phyloP scores from a whole-genome alignment of 2,113 vertebrate species.

The Nycticorax nycticorax region DNA sequence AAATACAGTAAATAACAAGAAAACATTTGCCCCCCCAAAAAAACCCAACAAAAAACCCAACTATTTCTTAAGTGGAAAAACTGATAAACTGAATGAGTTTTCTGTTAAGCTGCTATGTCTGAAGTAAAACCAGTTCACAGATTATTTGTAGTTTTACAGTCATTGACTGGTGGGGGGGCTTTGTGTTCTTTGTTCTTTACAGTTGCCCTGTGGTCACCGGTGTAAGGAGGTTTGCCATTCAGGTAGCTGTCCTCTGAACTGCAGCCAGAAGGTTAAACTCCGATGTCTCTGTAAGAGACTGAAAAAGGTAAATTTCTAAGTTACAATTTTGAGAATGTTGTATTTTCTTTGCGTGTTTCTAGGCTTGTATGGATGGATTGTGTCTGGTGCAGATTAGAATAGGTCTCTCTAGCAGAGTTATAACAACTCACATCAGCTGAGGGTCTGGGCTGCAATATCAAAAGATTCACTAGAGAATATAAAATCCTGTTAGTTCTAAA shows the following conservation, averaged over 20 bases:
- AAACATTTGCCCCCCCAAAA: not conserved
- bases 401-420: not conserved
- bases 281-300: constrained; percentile 92
- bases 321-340: not conserved
- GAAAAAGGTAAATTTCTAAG: constrained; percentile 83
- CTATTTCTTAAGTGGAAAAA: not conserved
- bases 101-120: not conserved
- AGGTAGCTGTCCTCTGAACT: constrained; percentile 83
- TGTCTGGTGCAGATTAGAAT: not conserved
- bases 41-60: not conserved
- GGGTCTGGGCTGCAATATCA: not conserved
- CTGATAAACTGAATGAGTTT: not conserved
- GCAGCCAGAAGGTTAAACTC: constrained; percentile 91
- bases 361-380: not conserved
- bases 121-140: not conserved
- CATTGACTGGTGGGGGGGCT: not conserved
- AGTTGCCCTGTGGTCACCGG: constrained; percentile 91
- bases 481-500: not conserved
- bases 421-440: not conserved
- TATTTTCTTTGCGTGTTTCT: not conserved
- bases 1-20: not conserved
- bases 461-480: not conserved
- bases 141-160: not conserved
- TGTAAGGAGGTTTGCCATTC: constrained; percentile 91
- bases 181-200: not conserved